phyloP scores from a whole-genome alignment of 2,113 vertebrate species.

The Helogale parvula region DNA sequence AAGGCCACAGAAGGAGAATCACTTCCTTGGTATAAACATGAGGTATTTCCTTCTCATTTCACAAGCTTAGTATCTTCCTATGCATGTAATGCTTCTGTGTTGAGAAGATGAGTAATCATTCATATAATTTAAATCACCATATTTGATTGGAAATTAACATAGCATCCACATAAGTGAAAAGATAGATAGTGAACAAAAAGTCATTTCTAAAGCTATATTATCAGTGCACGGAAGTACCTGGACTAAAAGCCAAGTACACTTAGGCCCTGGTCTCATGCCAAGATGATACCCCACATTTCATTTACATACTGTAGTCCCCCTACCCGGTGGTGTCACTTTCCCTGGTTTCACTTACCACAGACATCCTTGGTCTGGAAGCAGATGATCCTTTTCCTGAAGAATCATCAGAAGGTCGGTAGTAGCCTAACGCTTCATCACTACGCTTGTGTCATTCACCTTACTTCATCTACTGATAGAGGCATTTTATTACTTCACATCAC shows the following conservation, averaged over 20 bases:
- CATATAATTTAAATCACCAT: neutral
- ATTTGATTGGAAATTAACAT: neutral
- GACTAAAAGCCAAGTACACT: neutral
- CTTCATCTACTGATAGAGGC: neutral
- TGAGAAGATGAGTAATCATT: neutral
- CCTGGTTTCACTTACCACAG: neutral
- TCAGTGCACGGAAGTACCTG: neutral
- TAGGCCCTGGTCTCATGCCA: neutral
- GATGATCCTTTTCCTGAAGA: neutral
- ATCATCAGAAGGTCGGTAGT: neutral
- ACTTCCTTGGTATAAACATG: neutral
- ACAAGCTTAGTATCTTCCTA: neutral
- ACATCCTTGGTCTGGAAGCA: neutral
- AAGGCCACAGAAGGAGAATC: neutral
- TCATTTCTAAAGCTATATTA: neutral
- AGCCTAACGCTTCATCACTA: neutral
- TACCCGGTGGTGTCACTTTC: neutral
- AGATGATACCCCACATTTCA: neutral
- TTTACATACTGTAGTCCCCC: neutral
- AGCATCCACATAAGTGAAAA: neutral
- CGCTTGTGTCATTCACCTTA: neutral
- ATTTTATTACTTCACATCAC: neutral
- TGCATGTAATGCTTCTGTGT: neutral
- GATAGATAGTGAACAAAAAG: neutral
- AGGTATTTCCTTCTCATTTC: neutral